A percentile compares a stretch with the other conserved stretches of the same genome.
Conservation (phyloP, 2,113 vertebrate species). For the Panthera leo region DNA sequence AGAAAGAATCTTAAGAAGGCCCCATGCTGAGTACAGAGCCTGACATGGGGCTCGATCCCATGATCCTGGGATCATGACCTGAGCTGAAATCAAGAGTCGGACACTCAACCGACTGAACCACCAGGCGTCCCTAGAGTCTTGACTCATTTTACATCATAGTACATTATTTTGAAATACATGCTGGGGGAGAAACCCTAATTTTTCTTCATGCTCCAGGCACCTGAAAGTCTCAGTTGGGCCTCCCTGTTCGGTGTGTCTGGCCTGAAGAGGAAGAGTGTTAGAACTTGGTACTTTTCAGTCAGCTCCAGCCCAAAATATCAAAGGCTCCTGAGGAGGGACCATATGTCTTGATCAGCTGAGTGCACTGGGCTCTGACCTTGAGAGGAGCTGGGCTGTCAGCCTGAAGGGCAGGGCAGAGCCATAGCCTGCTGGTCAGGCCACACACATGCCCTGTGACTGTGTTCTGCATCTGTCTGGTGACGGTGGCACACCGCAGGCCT, state of each 20-base stretch:
- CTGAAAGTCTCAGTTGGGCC: not conserved
- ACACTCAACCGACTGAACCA: too few species aligned
- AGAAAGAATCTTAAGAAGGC: too few species aligned
- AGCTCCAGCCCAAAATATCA: not conserved
- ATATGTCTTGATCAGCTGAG: not conserved
- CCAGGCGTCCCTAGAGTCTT: not conserved
- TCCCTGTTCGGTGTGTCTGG: not conserved
- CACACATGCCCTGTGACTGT: not conserved
- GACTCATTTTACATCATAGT: not conserved
- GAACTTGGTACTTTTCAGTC: not conserved
- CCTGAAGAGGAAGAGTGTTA: not conserved
- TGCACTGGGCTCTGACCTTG: not conserved
- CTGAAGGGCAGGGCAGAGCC: not conserved
- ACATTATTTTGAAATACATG: not conserved
- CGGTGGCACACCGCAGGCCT: not conserved
- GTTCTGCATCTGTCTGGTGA: not conserved
- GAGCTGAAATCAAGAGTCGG: too few species aligned
- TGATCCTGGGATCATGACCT: too few species aligned
- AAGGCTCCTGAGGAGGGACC: not conserved
- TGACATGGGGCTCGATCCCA: too few species aligned
- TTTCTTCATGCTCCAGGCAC: not conserved
- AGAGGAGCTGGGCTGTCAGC: not conserved
- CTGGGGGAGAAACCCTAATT: not conserved
- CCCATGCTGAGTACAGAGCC: too few species aligned
- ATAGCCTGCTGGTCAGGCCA: not conserved